These are phyloP conservation scores for Xiphydria camelus DNA, from an alignment of 2,888 invertebrate species.

Conservation along the genomic window DNA sequence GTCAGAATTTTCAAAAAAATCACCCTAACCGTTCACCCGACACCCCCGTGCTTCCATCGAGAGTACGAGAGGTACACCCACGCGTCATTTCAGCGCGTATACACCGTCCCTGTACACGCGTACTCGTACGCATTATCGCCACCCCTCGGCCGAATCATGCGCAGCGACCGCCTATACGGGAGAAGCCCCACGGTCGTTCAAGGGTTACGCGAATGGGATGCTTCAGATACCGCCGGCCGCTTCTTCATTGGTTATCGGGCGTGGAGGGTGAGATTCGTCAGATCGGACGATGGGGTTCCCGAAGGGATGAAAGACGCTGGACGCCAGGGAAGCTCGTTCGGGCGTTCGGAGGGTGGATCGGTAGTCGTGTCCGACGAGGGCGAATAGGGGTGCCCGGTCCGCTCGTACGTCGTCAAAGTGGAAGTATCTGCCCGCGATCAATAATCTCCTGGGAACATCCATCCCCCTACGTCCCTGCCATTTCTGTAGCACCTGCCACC, in stretches of 20 bases:
- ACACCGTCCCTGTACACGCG: too few relatives aligned
- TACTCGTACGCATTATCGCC: too few relatives aligned
- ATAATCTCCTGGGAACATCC: conserved; percentile 56
- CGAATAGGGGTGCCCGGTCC: conserved; percentile 1
- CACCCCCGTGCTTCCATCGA: too few relatives aligned
- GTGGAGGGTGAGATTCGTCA: neutral
- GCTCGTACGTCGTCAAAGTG: conserved; percentile 27
- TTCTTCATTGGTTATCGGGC: neutral
- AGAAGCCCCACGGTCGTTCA: conserved; percentile 33
- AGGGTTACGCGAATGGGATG: conserved; percentile 39
- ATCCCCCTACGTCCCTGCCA: conserved; percentile 36
- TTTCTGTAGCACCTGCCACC: conserved; percentile 36
- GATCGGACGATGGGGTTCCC: neutral
- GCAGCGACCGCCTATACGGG: too few relatives aligned
- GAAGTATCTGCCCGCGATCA: conserved; percentile 50
- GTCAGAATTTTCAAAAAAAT: too few relatives aligned
- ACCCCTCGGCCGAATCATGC: too few relatives aligned
- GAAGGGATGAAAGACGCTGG: too few relatives aligned
- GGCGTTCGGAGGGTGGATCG: neutral
- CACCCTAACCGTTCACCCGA: too few relatives aligned
- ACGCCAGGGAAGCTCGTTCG: conserved; percentile 1
- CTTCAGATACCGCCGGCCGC: conserved; percentile 28
- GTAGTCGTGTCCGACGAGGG: neutral
- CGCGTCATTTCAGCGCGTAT: too few relatives aligned
- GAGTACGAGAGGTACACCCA: too few relatives aligned